phyloP scores from a whole-genome alignment of 2,113 vertebrate genomes.

The Macroglossus sobrinus region DNA sequence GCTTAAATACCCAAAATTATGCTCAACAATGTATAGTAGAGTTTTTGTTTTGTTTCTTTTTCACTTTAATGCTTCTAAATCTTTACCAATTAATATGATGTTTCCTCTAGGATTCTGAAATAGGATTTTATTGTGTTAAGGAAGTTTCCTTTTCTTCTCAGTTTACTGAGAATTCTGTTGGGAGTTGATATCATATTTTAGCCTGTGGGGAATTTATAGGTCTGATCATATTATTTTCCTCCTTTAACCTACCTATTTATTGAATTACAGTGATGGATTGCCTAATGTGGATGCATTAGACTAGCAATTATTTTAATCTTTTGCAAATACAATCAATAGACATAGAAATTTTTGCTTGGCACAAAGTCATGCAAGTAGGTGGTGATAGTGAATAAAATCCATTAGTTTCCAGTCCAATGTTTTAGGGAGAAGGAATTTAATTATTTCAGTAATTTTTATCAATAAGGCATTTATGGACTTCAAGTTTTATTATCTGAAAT shows the following conservation, averaged over 20 bases:
- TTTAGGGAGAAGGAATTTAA: background rate
- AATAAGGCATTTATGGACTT: background rate
- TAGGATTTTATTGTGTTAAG: background rate
- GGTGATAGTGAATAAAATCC: background rate
- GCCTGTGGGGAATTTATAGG: background rate
- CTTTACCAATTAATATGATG: background rate
- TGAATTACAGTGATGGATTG: background rate
- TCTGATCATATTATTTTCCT: background rate
- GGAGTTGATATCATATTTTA: background rate
- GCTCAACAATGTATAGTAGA: background rate
- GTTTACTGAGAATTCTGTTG: background rate
- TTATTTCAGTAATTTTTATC: conserved; percentile 19
- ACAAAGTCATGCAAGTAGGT: background rate
- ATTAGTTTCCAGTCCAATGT: background rate
- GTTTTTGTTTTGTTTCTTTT: background rate
- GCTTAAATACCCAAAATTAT: background rate
- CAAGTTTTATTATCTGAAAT: background rate
- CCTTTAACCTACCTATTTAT: background rate
- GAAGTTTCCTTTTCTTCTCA: background rate
- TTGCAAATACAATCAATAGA: background rate
- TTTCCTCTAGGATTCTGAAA: background rate
- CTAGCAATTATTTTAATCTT: background rate
- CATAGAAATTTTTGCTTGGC: background rate
- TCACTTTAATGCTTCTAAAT: background rate
- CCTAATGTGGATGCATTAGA: background rate